phyloP scores from a whole-genome alignment of 92 coral and sea anemone species.

The Nematostella vectensis region DNA sequence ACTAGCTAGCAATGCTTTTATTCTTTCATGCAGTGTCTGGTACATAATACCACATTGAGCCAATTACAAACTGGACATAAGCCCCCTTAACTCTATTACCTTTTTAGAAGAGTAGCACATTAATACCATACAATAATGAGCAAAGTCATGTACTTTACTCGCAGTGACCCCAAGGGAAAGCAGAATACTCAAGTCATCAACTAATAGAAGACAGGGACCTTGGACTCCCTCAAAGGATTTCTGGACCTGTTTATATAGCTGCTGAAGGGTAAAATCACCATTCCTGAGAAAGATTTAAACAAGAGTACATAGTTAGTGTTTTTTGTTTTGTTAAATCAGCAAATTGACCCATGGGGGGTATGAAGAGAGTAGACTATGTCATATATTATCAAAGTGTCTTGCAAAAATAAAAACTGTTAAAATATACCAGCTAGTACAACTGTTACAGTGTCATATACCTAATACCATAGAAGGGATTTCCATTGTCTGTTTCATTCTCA shows the following conservation, averaged over 20 bases:
- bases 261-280: slow-evolving; percentile 52
- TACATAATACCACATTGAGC: no score
- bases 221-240: slow-evolving; percentile 23
- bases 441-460: slow-evolving; percentile 14
- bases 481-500: not conserved
- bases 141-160: slow-evolving; percentile 44
- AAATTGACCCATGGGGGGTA: not conserved
- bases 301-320: not conserved
- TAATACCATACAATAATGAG: slow-evolving; percentile 51
- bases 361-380: no score
- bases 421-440: no score
- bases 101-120: slow-evolving; percentile 61
- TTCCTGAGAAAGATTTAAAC: slow-evolving; percentile 23
- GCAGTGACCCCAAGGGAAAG: slow-evolving; percentile 65
- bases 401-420: no score
- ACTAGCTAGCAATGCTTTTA: no score
- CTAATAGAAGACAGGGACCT: slow-evolving; percentile 60
- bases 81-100: no score
- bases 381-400: no score
- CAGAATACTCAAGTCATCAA: slow-evolving; percentile 69
- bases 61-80: no score
- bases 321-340: not conserved
- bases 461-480: slow-evolving; percentile 36
- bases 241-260: slow-evolving; percentile 48
- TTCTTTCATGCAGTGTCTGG: no score